Evolutionary conservation across 1,140 invertebrate species (phyloP), one percentile per base, ranked within the genome.

Genomic region (Drosophila watanabei): DNA sequence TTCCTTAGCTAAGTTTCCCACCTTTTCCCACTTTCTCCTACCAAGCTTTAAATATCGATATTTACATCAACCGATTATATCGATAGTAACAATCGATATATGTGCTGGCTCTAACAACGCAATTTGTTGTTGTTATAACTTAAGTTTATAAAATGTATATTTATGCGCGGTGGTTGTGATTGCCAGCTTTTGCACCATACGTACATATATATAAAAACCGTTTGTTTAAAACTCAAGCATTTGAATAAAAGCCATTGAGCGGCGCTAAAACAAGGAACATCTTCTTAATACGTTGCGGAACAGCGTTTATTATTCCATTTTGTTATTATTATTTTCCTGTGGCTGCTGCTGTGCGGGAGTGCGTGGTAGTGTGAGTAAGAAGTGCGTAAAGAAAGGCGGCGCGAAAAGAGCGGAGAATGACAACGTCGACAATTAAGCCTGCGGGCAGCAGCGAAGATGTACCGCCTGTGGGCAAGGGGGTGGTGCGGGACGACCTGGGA

Each of bases 401-500:
- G 9, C 30, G 20, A 2, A 30, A 28, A 45, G 24, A 54, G 37
- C 32, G n/a, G 43, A 60, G 57, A 70, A 87, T 87, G 83, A 87
- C 84, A 69, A 87, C 83, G 51, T 87, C 84, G 48, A 83, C 83
- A 49, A 48, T 88, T 9, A 83, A 88, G 51, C 45, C 62, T 24
- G n/a, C 54, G 39, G 56, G 43, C 39, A n/a, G 43, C 39, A n/a
- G 18, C 13, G 52, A 77, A 11, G 69, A 75, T 58, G 59, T 68
- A 9, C 48, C 62, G 18, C 48, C 62, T 20, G 16, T 30, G 28
- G 41, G 24, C 33, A 37, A 49, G 33, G 54, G 45, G 13, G 8
- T 41, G 39, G 59, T 39, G 41, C 48, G 52, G 28, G 41, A 54
- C 14, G 39, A 57, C 16, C 11, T 57, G 4, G 54, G 20, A 39